Percentiles rank a stretch among this genome's conserved stretches.
phyloP scores from a whole-genome alignment of 2,888 invertebrate genomes.

The Tridacna crocea region DNA sequence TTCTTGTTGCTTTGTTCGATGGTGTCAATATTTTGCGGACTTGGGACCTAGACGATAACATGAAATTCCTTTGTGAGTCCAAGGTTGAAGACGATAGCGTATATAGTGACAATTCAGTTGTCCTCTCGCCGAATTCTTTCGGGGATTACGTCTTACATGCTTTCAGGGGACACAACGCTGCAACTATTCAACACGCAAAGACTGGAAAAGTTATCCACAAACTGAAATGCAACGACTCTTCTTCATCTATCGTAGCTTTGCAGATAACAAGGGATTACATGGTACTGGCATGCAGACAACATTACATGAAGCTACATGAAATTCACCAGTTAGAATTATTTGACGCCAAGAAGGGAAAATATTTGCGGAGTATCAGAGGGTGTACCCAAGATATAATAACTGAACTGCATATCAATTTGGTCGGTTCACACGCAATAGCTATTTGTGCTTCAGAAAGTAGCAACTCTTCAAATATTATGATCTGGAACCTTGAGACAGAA shows the following conservation, averaged over 20 bases:
- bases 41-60: constrained; percentile 73
- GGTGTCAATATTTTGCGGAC: constrained; percentile 77
- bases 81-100: constrained; percentile 68
- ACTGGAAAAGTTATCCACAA: constrained; percentile 75
- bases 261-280: constrained; percentile 80
- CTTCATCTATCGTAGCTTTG: constrained; percentile 78
- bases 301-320: constrained; percentile 79
- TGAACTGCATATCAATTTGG: constrained; percentile 76
- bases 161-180: constrained; percentile 75
- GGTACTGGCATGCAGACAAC: constrained; percentile 78
- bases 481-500: constrained; percentile 83
- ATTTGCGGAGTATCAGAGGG: constrained; percentile 79
- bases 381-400: constrained; percentile 77
- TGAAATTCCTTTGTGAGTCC: constrained; percentile 67
- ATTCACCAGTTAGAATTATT: constrained; percentile 80
- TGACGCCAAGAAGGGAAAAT: constrained; percentile 76
- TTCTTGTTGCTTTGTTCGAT: constrained; percentile 79
- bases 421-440: constrained; percentile 80
- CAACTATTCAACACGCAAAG: constrained; percentile 76
- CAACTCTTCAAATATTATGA: constrained; percentile 79
- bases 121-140: constrained; percentile 72
- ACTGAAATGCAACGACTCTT: constrained; percentile 75
- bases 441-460: constrained; percentile 73
- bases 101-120: constrained; percentile 77
- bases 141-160: constrained; percentile 79